Base-by-base conservation (phyloP, 2,113 vertebrate genomes). In the Paramormyrops kingsleyae region DNA sequence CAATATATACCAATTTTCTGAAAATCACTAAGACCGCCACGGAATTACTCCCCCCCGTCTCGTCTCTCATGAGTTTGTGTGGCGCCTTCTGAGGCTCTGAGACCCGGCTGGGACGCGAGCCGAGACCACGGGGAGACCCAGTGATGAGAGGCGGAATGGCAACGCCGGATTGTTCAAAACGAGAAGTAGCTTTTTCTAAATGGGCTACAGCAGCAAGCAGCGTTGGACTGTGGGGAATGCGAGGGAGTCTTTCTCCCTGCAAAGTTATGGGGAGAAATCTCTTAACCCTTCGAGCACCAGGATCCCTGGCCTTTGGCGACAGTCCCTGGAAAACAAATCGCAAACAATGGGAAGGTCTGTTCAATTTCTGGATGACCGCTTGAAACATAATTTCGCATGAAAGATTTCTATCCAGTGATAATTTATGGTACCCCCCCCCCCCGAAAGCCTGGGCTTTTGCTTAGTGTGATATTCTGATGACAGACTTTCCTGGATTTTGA, bases 201-300 rank as follows among this genome's bases (percentile, higher is more conserved):
- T 19, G 56, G 12, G 87, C 59, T 88, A 88, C 52, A 88, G 56
- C 56, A 42, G 62, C 35, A 88, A 88, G 39, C 56, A 47, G 87
- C 24, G 0, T 70, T 24, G 59, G 21, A 24, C 44, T 70, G 87
- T 15, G 62, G 46, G 4, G 4, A 3, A 87, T 21, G 62, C 6
- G 87, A 74, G 12, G n/a, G 70, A 83, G 44, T 46, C 88, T 35
- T 70, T 13, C 56, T 27, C 59, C 62, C 50, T 15, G 35, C 77
- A 89, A 50, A 50, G 88, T 24, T 4, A 74, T 19, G 52, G 77
- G 10, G 35, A 80, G 77, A 13, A n/a, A 46, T 27, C 6, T 42
- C 50, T 42, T 13, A 83, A 53, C 88, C 46, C 70, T 31, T 21
- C 35, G 21, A 53, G 31, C 50, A 83, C 50, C 77, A 56, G 49